Conservation (phyloP, 37 sponge, comb jelly and placozoan species). For the Spongilla lacustris region DNA sequence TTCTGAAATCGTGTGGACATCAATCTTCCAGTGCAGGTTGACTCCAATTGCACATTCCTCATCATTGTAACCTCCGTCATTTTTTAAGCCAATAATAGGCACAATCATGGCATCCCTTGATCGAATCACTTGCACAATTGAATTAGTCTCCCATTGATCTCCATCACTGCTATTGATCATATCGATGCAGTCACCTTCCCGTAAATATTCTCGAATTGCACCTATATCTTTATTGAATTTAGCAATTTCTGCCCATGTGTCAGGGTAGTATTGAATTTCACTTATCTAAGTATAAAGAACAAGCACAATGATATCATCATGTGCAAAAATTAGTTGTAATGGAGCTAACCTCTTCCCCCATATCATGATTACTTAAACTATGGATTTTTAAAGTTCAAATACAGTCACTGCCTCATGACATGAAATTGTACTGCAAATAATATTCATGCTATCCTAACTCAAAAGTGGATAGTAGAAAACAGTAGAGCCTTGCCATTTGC, state of each 20-base stretch:
- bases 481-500: no score
- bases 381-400: no score
- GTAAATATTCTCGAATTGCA: slow-evolving; percentile 53
- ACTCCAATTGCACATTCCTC: slow-evolving; percentile 48
- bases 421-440: no score
- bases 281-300: slow-evolving; percentile 18
- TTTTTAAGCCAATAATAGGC: slow-evolving; percentile 46
- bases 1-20: slow-evolving; percentile 29
- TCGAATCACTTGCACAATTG: slow-evolving; percentile 57
- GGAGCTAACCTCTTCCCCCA: no score
- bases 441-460: no score
- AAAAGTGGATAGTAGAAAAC: no score
- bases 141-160: slow-evolving; percentile 15
- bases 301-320: no score
- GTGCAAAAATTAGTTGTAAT: no score
- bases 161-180: slow-evolving; percentile 64
- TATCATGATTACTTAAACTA: no score
- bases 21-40: slow-evolving; percentile 53
- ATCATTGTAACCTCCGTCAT: slow-evolving; percentile 66
- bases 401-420: no score
- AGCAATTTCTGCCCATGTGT: slow-evolving; percentile 63
- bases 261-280: slow-evolving; percentile 47
- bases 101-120: slow-evolving; percentile 67
- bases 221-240: slow-evolving; percentile 65
- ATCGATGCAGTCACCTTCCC: slow-evolving; percentile 68